Percentiles rank a stretch among this genome's conserved stretches.
These are phyloP conservation scores for Zonitis immaculata DNA, from an alignment of 2,888 invertebrate genomes.

Conservation along the genomic window DNA sequence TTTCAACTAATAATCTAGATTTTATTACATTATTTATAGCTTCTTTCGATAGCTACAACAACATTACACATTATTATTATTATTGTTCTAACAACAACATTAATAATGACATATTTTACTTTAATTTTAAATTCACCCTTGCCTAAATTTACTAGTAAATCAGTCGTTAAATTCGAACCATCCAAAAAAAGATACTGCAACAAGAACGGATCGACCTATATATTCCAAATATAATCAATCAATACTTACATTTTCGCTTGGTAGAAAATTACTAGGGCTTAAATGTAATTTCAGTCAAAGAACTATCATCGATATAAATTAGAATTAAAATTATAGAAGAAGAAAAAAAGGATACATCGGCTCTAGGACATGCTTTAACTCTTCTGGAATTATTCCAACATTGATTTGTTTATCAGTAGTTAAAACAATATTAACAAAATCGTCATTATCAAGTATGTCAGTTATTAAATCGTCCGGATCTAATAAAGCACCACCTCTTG, in stretches of 20 bases:
- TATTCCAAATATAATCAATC: background rate
- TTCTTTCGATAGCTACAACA: conserved; percentile 51
- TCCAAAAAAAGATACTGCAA: conserved; percentile 55
- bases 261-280: conserved; percentile 39
- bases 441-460: conserved; percentile 57
- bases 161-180: conserved; percentile 54
- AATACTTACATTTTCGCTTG: conserved; percentile 39
- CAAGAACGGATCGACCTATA: too few relatives aligned
- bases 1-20: conserved; percentile 54
- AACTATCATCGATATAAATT: background rate
- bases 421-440: conserved; percentile 54
- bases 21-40: conserved; percentile 52
- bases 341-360: conserved; percentile 38
- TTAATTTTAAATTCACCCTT: conserved; percentile 54
- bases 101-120: conserved; percentile 42
- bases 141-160: conserved; percentile 55
- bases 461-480: conserved; percentile 54
- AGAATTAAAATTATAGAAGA: too few relatives aligned
- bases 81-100: background rate
- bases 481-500: conserved; percentile 55
- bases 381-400: conserved; percentile 32
- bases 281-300: conserved; percentile 1
- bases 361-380: conserved; percentile 36
- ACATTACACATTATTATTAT: background rate
- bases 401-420: conserved; percentile 28